Base-by-base conservation (phyloP, 1,140 invertebrate genomes). In the Drosophila nebulosa region DNA sequence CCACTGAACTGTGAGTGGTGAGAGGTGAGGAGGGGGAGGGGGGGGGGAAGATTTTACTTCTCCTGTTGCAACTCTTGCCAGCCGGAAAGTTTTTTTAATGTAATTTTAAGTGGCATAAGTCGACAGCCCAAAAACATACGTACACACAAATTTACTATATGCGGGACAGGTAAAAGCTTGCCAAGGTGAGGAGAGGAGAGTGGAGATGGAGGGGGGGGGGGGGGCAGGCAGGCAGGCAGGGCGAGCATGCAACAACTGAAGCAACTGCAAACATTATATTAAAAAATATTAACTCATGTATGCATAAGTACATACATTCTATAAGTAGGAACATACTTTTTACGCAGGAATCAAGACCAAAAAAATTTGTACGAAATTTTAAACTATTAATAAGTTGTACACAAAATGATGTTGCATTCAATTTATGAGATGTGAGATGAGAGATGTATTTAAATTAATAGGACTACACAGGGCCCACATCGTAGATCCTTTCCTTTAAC, bases 101-200 rank as follows among this genome's bases (percentile, higher is more conserved):
- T 86, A 86, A 86, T 88, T 86, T 86, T 79, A 86, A 86, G 83
- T 88, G 83, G 83, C 83, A 88, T 86, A 86, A 86, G 83, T 79
- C 83, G 83, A 88, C 83, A 88, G 78, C 83, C 83, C 83, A 86
- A 85, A 85, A 85, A 71, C 64, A 69, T 57, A 86, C 70, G 65
- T 50, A 69, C 66, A 62, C 12, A 46, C 24, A 51, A 51, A 26
- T 32, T 21, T 39, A 55, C n/a, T 35, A 69, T 39, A 26, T 53
- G 12, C 69, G 69, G 67, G 69, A 71, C 76, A 84, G 80, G 80
- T 84, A 80, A 56, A 7, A 30, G 4, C 7, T 36, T 3, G 18
- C n/a, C n/a, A 51, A 61, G 60, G 53, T 60, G 16, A 53, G 51
- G 53, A 32, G 55, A 50, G 32, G 36, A 12, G n/a, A 14, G 9